A percentile compares a stretch with the other conserved stretches of the same genome.
Conservation (phyloP, 2,797 vertebrate genomes). For the Denticeps clupeoides region DNA sequence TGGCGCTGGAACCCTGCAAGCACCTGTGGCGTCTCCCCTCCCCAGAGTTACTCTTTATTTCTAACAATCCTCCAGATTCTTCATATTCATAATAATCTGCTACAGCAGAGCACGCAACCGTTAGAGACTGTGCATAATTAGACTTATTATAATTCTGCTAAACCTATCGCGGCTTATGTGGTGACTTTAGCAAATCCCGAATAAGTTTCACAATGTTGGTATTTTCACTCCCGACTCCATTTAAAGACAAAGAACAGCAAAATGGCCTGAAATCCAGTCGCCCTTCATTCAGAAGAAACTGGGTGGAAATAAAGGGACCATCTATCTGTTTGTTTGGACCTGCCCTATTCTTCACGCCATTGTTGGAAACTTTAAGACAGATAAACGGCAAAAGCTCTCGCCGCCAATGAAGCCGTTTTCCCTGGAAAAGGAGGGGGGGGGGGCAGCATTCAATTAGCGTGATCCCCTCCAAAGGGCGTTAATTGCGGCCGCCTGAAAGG, state of each 20-base stretch:
- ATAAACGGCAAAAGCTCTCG: conserved; percentile 22
- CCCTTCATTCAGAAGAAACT: conserved; percentile 11
- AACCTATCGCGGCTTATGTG: too few relatives aligned
- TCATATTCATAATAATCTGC: too few relatives aligned
- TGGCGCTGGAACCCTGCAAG: too few relatives aligned
- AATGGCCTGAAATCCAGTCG: not conserved
- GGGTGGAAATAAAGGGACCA: conserved; percentile 14
- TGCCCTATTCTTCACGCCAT: conserved; percentile 23
- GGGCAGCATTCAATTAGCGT: conserved; percentile 54
- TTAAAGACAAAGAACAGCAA: not conserved
- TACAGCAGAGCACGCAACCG: too few relatives aligned
- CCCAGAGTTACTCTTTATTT: too few relatives aligned
- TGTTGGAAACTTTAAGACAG: conserved; percentile 18
- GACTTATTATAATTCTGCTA: too few relatives aligned
- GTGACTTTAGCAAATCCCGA: too few relatives aligned
- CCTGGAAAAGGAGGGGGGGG: conserved; percentile 19
- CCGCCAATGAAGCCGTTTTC: conserved; percentile 34
- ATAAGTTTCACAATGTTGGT: too few relatives aligned
- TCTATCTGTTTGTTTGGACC: conserved; percentile 6
- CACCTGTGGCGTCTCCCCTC: too few relatives aligned
- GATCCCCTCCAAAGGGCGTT: conserved; percentile 53
- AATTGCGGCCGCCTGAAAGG: conserved; percentile 68
- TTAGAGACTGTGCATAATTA: too few relatives aligned
- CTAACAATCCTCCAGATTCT: too few relatives aligned
- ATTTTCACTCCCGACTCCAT: not conserved